Conservation (phyloP, 2,113 vertebrate species). For the Diadophis punctatus region DNA sequence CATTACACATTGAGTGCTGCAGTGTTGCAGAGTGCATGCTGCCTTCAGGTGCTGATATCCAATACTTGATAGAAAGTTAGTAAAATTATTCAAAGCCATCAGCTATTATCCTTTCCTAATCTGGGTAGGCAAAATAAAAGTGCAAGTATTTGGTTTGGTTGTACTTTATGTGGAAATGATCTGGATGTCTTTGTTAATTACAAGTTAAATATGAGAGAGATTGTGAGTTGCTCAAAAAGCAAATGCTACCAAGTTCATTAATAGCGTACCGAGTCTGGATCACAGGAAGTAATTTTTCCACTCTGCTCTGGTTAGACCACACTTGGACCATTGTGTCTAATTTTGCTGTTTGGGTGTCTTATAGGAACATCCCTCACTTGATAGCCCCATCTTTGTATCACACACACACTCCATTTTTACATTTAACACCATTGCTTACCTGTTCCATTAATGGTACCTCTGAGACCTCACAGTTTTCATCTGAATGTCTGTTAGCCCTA, state of each 20-base stretch:
- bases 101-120: background rate
- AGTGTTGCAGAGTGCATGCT: background rate
- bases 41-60: background rate
- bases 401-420: background rate
- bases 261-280: background rate
- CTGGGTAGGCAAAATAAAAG: background rate
- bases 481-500: conserved; percentile 15
- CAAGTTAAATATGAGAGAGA: background rate
- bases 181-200: background rate
- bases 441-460: conserved; percentile 52
- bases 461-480: conserved; percentile 31
- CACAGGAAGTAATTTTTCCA: background rate
- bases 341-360: background rate
- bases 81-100: background rate
- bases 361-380: background rate
- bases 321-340: background rate
- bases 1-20: no score
- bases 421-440: conserved; percentile 2
- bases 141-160: background rate
- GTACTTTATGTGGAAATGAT: background rate
- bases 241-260: background rate
- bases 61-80: background rate
- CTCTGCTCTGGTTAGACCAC: background rate
- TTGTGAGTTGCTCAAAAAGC: background rate
- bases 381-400: background rate